Percentiles rank a stretch among this genome's conserved stretches.
phyloP scores from a whole-genome alignment of 2,888 invertebrate genomes.

The Pasiphila rectangulata region DNA sequence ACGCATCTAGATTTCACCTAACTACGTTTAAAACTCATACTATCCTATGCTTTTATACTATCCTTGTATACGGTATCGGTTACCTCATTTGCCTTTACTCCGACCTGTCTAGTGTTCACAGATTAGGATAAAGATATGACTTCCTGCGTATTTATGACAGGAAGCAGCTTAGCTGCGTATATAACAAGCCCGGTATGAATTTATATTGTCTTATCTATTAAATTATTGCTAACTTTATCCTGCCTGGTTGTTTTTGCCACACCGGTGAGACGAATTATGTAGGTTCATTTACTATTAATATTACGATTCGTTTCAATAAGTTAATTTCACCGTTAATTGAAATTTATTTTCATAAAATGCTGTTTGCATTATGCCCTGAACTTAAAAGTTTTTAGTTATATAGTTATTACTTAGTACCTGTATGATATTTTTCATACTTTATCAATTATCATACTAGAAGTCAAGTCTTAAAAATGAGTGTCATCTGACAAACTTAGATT shows the following conservation, averaged over 20 bases:
- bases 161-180: conserved; percentile 20
- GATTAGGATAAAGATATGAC: conserved; percentile 24
- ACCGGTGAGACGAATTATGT: not conserved
- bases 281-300: no score
- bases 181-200: conserved; percentile 17
- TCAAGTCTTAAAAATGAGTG: conserved; percentile 8
- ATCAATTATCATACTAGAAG: conserved; percentile 10
- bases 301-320: no score
- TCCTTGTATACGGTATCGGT: conserved; percentile 17
- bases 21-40: no score
- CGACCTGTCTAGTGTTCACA: conserved; percentile 15
- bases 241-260: conserved; percentile 2
- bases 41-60: not conserved
- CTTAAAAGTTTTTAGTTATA: no score
- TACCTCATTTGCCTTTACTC: conserved; percentile 7
- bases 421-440: no score
- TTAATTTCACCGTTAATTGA: no score
- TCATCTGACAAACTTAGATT: conserved; percentile 19
- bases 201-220: conserved; percentile 20
- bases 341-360: no score
- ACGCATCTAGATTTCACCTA: no score
- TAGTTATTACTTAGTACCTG: no score
- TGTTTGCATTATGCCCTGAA: no score
- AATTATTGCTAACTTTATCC: conserved; percentile 14
- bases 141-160: conserved; percentile 24